These are phyloP conservation scores for Crax fasciolata DNA, from an alignment of 2,797 vertebrate species.

Conservation along the genomic window DNA sequence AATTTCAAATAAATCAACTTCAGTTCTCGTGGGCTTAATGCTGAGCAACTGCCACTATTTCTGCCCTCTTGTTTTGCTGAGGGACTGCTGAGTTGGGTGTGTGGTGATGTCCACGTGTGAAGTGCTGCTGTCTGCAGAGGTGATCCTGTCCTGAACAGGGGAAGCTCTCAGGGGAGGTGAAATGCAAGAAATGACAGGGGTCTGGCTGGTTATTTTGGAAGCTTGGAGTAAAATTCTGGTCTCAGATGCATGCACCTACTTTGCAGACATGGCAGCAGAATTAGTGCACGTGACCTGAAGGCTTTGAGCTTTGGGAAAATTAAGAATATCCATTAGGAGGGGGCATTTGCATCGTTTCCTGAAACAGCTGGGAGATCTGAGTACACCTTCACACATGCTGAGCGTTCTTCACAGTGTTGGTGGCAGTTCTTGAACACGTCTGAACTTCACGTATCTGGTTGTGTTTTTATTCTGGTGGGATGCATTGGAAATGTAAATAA, in stretches of 20 bases:
- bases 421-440: background rate
- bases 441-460: background rate
- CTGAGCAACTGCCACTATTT: background rate
- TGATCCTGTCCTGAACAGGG: background rate
- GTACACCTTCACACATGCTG: background rate
- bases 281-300: background rate
- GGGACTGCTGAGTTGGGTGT: background rate
- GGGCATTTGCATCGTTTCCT: background rate
- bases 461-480: background rate
- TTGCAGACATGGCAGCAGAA: background rate
- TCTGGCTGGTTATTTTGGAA: background rate
- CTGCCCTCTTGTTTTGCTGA: background rate
- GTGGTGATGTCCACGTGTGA: fast-evolving
- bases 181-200: background rate
- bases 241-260: background rate
- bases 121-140: background rate
- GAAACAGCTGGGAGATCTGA: background rate
- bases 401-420: background rate
- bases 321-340: background rate
- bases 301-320: background rate
- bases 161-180: background rate
- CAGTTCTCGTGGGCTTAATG: background rate
- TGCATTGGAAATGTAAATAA: background rate
- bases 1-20: background rate
- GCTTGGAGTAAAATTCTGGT: background rate